A percentile compares a stretch with the other conserved stretches of the same genome.
phyloP scores from a whole-genome alignment of 2,113 vertebrate genomes.

The Pontoporia blainvillei region DNA sequence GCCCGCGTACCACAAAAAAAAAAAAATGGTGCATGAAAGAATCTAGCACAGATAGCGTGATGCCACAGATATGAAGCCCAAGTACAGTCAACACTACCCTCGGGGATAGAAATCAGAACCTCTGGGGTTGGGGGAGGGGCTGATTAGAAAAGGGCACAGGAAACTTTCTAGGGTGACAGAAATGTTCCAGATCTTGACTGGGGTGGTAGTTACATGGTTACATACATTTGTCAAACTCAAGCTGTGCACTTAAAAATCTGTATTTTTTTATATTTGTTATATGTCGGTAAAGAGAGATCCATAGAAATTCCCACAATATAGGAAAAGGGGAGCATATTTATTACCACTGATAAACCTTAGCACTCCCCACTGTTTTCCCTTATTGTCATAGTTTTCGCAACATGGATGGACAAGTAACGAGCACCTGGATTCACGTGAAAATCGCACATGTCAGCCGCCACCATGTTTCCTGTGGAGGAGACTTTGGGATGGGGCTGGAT shows the following conservation, averaged over 20 bases:
- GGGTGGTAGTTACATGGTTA: too few relatives aligned
- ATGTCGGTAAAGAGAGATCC: background rate
- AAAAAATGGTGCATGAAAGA: background rate
- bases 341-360: background rate
- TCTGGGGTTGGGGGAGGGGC: fast-evolving
- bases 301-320: fast-evolving
- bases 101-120: background rate
- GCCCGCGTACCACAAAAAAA: too few relatives aligned
- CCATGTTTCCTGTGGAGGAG: background rate
- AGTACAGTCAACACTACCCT: too few relatives aligned
- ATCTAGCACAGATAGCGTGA: background rate
- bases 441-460: background rate
- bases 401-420: background rate
- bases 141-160: background rate
- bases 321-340: background rate
- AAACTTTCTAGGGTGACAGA: background rate
- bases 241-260: background rate
- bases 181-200: background rate
- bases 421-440: background rate
- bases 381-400: fast-evolving
- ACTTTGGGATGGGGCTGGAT: fast-evolving
- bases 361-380: background rate
- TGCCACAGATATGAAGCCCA: background rate
- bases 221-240: background rate
- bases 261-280: background rate